Percentiles rank a stretch among this genome's conserved stretches.
Evolutionary conservation across 1,140 invertebrate species (phyloP).

Genomic region (Sesamia nonagrioides): DNA sequence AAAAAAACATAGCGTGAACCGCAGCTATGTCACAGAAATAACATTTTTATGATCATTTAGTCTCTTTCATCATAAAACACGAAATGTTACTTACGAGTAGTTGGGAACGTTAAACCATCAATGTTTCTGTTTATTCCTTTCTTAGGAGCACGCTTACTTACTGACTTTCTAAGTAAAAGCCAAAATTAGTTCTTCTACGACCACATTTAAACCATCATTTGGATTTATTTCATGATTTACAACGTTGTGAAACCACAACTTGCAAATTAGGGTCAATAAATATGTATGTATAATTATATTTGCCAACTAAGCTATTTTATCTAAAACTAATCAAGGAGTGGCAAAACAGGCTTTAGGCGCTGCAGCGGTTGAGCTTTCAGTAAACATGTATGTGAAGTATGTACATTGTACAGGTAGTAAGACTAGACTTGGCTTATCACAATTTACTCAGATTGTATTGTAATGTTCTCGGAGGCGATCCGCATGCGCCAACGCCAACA

Average conservation of each 20-base stretch:
- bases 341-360: constrained; percentile 17
- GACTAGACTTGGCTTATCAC: background rate
- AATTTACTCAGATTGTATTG: constrained; percentile 37
- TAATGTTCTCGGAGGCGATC: constrained; percentile 17
- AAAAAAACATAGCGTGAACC: constrained; percentile 44
- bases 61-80: constrained; percentile 45
- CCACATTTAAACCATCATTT: constrained; percentile 2
- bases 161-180: constrained; percentile 28
- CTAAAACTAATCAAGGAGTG: constrained; percentile 24
- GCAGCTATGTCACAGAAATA: constrained; percentile 50
- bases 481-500: constrained; percentile 1
- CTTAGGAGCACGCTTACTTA: constrained; percentile 5
- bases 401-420: background rate
- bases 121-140: constrained; percentile 44
- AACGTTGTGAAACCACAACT: constrained; percentile 4
- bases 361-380: background rate
- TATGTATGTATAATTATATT: constrained; percentile 21
- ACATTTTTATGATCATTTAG: constrained; percentile 51
- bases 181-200: constrained; percentile 18
- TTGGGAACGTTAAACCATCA: constrained; percentile 33
- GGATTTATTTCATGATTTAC: background rate
- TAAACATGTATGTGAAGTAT: constrained; percentile 1
- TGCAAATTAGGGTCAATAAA: constrained; percentile 30
- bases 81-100: constrained; percentile 46
- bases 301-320: constrained; percentile 30